These are phyloP conservation scores for Erynnis tages DNA, from an alignment of 2,888 invertebrate species.

Conservation along the genomic window DNA sequence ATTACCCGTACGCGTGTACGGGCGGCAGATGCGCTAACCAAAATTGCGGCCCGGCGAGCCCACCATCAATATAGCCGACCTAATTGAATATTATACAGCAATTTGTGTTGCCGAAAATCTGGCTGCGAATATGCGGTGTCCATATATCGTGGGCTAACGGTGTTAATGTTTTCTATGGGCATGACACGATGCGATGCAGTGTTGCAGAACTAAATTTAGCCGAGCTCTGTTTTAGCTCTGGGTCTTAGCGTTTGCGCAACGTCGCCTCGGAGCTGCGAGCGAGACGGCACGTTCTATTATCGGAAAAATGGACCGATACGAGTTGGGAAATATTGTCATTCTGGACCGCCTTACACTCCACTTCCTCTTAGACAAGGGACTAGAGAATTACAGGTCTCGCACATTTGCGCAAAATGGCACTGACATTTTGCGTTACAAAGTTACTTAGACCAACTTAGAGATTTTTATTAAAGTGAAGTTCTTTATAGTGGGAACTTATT, in stretches of 20 bases:
- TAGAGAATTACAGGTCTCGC: neutral
- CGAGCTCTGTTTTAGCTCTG: slow-evolving; percentile 68
- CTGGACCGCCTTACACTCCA: slow-evolving; percentile 23
- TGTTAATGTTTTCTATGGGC: slow-evolving; percentile 73
- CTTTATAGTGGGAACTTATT: no score
- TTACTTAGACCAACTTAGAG: no score
- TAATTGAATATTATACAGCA: slow-evolving; percentile 80
- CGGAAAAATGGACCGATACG: slow-evolving; percentile 63
- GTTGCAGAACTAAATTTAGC: slow-evolving; percentile 71
- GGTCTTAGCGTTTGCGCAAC: slow-evolving; percentile 71
- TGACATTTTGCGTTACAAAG: no score
- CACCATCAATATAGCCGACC: slow-evolving; percentile 72
- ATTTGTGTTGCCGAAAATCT: slow-evolving; percentile 79
- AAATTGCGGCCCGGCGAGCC: slow-evolving; percentile 65
- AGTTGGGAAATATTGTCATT: slow-evolving; percentile 44
- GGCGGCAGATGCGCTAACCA: slow-evolving; percentile 75
- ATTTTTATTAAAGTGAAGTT: no score
- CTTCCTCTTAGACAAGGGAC: slow-evolving; percentile 19
- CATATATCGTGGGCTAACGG: slow-evolving; percentile 65
- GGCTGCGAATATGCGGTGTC: slow-evolving; percentile 73
- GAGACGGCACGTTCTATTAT: slow-evolving; percentile 70
- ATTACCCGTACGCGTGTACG: slow-evolving; percentile 56
- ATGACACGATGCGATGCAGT: slow-evolving; percentile 62
- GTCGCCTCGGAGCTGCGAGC: slow-evolving; percentile 47
- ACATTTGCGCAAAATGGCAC: no score